These are phyloP conservation scores for Ceratina australensis DNA, from an alignment of 1,140 invertebrate genomes.

Conservation along the genomic window DNA sequence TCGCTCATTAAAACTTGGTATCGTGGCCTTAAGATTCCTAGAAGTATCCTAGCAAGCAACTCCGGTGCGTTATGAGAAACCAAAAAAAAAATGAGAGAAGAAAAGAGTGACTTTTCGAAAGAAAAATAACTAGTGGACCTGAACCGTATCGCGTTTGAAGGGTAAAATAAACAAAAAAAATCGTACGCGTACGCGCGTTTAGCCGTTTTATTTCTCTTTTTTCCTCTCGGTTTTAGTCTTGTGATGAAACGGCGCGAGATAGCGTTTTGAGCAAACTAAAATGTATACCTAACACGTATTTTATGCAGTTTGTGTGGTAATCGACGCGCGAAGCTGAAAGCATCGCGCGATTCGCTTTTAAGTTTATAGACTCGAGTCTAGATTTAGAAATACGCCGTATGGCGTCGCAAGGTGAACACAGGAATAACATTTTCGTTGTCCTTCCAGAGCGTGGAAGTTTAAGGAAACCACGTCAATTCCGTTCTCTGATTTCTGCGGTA, in stretches of 20 bases:
- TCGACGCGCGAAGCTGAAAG: conserved; percentile 2
- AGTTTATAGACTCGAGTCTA: conserved; percentile 14
- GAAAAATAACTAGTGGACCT: not conserved
- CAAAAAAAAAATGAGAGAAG: not conserved
- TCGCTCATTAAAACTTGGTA: conserved; percentile 36
- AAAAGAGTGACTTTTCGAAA: not conserved
- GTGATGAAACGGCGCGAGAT: not conserved
- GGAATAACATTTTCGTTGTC: not conserved
- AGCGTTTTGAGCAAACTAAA: not conserved
- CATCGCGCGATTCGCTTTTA: conserved; percentile 9
- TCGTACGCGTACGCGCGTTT: not conserved
- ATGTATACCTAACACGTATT: not conserved
- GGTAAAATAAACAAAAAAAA: not conserved
- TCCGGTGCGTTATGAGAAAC: not conserved
- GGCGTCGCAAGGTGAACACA: not conserved
- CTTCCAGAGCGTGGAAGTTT: not conserved
- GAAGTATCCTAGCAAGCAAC: conserved; percentile 27
- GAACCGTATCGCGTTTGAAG: not conserved
- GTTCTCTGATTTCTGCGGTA: no score
- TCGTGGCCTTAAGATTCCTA: conserved; percentile 49
- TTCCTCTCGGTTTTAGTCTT: not conserved
- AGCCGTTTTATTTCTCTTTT: not conserved
- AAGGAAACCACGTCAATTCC: no score
- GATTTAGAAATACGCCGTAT: conserved; percentile 13
- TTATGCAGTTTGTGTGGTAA: not conserved